Base-by-base conservation (phyloP, 53 echinoderm and acorn worm genomes). In the Pentamera pediparva region DNA sequence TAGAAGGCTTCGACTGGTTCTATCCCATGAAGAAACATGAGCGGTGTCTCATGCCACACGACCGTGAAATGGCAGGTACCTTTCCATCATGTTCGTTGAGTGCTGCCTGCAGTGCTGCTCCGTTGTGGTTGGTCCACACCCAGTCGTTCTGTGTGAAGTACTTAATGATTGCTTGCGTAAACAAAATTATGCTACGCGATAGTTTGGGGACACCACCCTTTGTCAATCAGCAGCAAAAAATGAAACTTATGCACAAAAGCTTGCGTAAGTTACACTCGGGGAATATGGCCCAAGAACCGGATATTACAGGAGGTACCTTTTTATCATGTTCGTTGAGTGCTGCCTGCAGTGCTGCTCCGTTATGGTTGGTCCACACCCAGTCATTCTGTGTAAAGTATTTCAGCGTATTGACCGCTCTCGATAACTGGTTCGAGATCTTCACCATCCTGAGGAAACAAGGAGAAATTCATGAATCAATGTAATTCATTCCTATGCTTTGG, bases 331-430 rank as follows among this genome's bases (percentile, higher is more conserved):
- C 95, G 7, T 70, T 75, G 87, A 90, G 65, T 21, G 82, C 59
- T 6, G 90, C 81, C 22, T 82, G 78, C 39, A 95, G 41, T 2
- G 85, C 79, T 39, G 76, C 85, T 40, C 75, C 45, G 77, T 95
- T 95, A 43, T 84, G 79, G 49, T 90, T 95, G 26, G 82, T 87
- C 95, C 95, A 95, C 28, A 87, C 87, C 95, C 95, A 95, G 39
- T 87, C 83, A 50, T 91, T 81, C 27, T 57, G 71, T 15, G 95
- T 95, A 85, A 95, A 95, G 70, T 90, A 95, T 65, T 95, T 90
- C 61, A 95, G 67, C 1, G 85, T 90, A 39, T 87, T 56, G 27
- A 85, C 81, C 19, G 76, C 81, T 47, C 84, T 90, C 56, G 76
- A 76, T 45, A 91, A 82, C 57, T 86, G 78, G n/a, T 82, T 75